phyloP scores from a whole-genome alignment of 1,140 invertebrate genomes.

The Drosophila pseudoananassae region DNA sequence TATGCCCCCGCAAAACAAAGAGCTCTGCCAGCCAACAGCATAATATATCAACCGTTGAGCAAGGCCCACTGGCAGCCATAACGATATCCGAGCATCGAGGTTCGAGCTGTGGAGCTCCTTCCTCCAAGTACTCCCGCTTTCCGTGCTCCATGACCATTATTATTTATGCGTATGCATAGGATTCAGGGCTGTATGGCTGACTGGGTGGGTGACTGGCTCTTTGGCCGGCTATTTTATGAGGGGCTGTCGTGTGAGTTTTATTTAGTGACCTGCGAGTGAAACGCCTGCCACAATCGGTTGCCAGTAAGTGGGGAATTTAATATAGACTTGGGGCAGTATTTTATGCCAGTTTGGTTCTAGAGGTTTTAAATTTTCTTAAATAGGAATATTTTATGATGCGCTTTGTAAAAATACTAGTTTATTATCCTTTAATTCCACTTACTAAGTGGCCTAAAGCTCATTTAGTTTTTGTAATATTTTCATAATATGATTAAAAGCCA shows the following conservation, averaged over 20 bases:
- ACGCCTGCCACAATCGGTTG: slow-evolving; percentile 15
- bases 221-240: slow-evolving; percentile 8
- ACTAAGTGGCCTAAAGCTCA: too few relatives aligned
- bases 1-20: slow-evolving; percentile 70
- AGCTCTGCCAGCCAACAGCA: slow-evolving; percentile 30
- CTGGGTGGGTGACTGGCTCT: slow-evolving; percentile 1
- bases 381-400: background rate
- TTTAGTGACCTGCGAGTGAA: slow-evolving; percentile 45
- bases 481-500: too few relatives aligned
- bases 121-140: slow-evolving; percentile 11
- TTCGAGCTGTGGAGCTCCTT: background rate
- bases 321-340: slow-evolving; percentile 22
- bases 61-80: slow-evolving; percentile 31
- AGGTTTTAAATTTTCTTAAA: slow-evolving; percentile 25
- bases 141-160: slow-evolving; percentile 56
- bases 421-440: too few relatives aligned
- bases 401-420: too few relatives aligned
- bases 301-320: slow-evolving; percentile 17
- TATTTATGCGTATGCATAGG: slow-evolving; percentile 75
- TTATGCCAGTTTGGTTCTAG: slow-evolving; percentile 18
- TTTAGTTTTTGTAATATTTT: too few relatives aligned
- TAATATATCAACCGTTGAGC: slow-evolving; percentile 51
- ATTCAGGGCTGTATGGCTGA: slow-evolving; percentile 31
- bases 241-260: slow-evolving; percentile 32
- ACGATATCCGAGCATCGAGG: slow-evolving; percentile 10